Base-by-base conservation (phyloP, 2,888 invertebrate genomes). In the Plusia festucae region DNA sequence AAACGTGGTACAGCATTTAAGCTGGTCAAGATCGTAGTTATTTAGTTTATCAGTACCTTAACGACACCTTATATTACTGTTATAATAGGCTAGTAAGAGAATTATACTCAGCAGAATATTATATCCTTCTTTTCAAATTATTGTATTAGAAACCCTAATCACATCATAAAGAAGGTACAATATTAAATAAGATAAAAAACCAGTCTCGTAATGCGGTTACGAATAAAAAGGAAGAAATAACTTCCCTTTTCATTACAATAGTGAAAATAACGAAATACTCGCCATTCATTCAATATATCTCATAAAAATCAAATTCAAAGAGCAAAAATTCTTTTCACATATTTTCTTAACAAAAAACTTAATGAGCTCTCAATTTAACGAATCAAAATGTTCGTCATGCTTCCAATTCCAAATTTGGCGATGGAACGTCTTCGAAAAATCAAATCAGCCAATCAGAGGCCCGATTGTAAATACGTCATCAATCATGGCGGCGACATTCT, bases 361-460 rank as follows among this genome's bases (percentile, higher is more conserved):
- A 76, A 79, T 81, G 78, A 78, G 73, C 72, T 72, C 78, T 77
- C 83, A 79, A 85, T 83, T 83, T 64, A 80, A 76, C 71, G 79
- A 87, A 83, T 87, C 82, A 83, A 82, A 86, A 83, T 76, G 78
- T 86, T 84, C 85, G 79, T 78, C 79, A 82, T 78, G 79, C 78
- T 40, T 40, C 40, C 82, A 65, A 78, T 78, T 82, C 79, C 83
- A 84, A 83, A 87, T 88, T 87, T 79, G 78, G 81, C 76, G 85
- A 82, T 79, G 78, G 82, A 87, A 86, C 82, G 82, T 75, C 82
- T 82, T 82, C 81, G 78, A 76, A 83, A 88, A 89, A 88, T 90
- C 85, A 86, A 90, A 90, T 91, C 89, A 90, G 82, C 89, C 89
- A 90, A 90, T 90, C 90, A 90, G 84, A 81, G 84, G 70, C 75